Percentiles rank a stretch among this genome's conserved stretches.
Conservation (phyloP, 2,113 vertebrate species). For the Plecturocebus donacophilus region DNA sequence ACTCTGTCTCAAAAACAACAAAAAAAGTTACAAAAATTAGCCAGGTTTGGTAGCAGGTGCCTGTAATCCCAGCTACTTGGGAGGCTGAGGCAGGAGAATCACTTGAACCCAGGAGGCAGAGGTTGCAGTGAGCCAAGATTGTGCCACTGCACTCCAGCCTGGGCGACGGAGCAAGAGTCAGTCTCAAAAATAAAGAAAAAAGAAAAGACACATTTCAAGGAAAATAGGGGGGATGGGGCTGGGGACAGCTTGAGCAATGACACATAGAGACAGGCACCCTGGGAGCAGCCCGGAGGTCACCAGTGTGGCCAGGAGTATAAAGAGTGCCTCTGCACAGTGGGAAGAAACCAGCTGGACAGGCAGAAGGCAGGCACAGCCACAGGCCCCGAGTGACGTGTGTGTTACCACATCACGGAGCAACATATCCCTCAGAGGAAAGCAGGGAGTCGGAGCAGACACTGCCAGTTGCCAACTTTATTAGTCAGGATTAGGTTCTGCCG, state of each 20-base stretch:
- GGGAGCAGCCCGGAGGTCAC: background rate
- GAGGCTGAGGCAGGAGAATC: too few relatives aligned
- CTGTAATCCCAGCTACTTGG: too few relatives aligned
- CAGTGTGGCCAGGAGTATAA: background rate
- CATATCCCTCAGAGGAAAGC: constrained; percentile 5
- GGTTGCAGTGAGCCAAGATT: too few relatives aligned
- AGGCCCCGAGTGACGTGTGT: background rate
- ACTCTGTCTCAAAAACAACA: too few relatives aligned
- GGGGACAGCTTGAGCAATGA: background rate
- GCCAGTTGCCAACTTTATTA: background rate
- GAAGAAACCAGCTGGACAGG: background rate
- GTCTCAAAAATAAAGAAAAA: too few relatives aligned
- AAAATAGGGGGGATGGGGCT: background rate
- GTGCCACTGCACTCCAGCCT: too few relatives aligned
- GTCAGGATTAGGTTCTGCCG: background rate
- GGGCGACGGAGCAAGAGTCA: too few relatives aligned
- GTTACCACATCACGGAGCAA: background rate
- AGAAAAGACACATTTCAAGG: too few relatives aligned
- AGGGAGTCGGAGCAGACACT: background rate
- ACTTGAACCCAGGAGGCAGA: too few relatives aligned
- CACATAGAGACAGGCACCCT: background rate
- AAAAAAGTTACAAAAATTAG: too few relatives aligned
- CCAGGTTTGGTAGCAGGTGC: too few relatives aligned
- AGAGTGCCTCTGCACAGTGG: background rate
- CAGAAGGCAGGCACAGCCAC: background rate